Evolutionary conservation across 2,113 vertebrate species (phyloP).

Genomic region (Bubo bubo): DNA sequence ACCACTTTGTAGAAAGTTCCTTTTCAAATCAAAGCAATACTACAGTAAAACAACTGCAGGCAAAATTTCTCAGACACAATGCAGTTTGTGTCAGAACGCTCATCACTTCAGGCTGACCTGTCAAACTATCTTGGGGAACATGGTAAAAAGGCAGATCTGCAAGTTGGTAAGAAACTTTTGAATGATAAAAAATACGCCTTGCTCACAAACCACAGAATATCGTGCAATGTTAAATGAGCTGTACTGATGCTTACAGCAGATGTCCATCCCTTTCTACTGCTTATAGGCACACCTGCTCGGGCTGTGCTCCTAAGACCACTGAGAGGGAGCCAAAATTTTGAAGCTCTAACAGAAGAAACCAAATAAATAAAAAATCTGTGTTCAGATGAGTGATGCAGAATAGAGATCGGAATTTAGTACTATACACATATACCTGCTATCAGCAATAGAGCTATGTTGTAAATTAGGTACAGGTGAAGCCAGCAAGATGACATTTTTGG

Average conservation of each 20-base stretch:
- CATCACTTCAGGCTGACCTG: constrained; percentile 68
- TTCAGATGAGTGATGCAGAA: neutral
- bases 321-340: neutral
- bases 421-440: neutral
- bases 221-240: neutral
- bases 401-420: neutral
- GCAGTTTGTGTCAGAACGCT: constrained; percentile 62
- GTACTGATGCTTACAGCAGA: neutral
- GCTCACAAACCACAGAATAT: neutral
- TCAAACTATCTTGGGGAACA: constrained; percentile 58
- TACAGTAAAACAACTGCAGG: constrained; percentile 67
- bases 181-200: neutral
- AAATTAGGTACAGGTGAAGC: neutral
- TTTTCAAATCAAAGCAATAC: constrained; percentile 55
- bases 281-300: neutral
- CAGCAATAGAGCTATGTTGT: neutral
- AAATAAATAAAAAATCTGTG: neutral
- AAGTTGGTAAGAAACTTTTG: constrained; percentile 25
- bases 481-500: neutral
- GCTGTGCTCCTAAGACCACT: neutral
- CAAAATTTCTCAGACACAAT: constrained; percentile 47
- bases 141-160: constrained; percentile 52
- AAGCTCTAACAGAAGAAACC: neutral
- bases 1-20: constrained; percentile 34
- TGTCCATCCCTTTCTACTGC: neutral